These are phyloP conservation scores for Aphrophora alni DNA, from an alignment of 2,888 invertebrate genomes.

Conservation along the genomic window DNA sequence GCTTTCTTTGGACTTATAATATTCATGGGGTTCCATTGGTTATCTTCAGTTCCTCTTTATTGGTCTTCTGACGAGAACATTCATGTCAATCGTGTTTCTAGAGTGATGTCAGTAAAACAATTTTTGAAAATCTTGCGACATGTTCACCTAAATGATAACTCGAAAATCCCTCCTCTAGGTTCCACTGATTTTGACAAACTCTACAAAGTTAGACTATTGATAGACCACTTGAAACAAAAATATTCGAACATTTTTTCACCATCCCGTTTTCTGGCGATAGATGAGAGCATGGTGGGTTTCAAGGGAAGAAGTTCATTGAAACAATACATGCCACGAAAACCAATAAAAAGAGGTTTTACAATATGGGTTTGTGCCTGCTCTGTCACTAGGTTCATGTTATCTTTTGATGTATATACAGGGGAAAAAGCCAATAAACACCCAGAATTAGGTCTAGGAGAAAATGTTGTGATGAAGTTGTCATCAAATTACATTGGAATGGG, in stretches of 20 bases:
- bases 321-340: constrained; percentile 11
- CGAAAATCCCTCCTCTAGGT: constrained; percentile 21
- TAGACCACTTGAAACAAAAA: not conserved
- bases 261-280: constrained; percentile 3
- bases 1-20: constrained; percentile 26
- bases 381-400: too few species aligned
- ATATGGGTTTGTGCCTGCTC: constrained; percentile 17
- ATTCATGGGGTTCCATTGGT: constrained; percentile 26
- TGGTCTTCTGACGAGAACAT: constrained; percentile 32
- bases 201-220: not conserved
- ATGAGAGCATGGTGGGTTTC: constrained; percentile 13
- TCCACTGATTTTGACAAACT: too few species aligned
- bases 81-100: constrained; percentile 22
- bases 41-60: constrained; percentile 26
- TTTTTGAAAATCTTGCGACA: constrained; percentile 31
- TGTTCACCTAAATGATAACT: constrained; percentile 33
- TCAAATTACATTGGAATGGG: too few species aligned
- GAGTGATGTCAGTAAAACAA: constrained; percentile 26
- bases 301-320: constrained; percentile 16
- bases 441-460: too few species aligned
- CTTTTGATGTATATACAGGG: too few species aligned
- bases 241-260: not conserved
- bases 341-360: constrained; percentile 14
- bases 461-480: too few species aligned
- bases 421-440: too few species aligned